phyloP scores from a whole-genome alignment of 2,888 invertebrate species.

The Oxyscelio sp. region DNA sequence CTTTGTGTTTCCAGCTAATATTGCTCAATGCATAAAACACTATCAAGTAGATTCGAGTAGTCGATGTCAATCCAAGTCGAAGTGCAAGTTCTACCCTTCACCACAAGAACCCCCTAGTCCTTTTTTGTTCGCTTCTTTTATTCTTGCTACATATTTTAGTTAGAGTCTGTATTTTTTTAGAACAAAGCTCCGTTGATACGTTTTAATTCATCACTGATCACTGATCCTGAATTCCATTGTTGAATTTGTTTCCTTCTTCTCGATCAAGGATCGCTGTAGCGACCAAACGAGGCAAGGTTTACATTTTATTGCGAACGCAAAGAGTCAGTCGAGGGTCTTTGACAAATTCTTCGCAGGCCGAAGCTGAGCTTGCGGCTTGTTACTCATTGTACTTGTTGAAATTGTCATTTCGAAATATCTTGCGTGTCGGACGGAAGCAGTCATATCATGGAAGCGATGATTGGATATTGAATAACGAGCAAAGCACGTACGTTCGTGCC shows the following conservation, averaged over 20 bases:
- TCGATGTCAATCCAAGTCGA: constrained; percentile 37
- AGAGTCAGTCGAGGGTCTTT: not conserved
- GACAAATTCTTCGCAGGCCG: not conserved
- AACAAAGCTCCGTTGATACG: not conserved
- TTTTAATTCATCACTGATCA: too few relatives aligned
- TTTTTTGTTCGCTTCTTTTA: not conserved
- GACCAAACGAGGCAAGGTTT: too few relatives aligned
- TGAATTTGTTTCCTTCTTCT: too few relatives aligned
- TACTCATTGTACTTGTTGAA: constrained; percentile 15
- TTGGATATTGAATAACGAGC: constrained; percentile 38
- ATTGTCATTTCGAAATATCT: constrained; percentile 5
- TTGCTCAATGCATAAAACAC: constrained; percentile 13
- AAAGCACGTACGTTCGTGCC: not conserved
- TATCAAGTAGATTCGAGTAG: not conserved
- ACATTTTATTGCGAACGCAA: not conserved
- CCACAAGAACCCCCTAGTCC: not conserved
- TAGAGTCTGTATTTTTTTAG: too few relatives aligned
- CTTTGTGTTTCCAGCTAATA: constrained; percentile 39
- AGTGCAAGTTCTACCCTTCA: constrained; percentile 19
- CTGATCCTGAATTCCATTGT: too few relatives aligned
- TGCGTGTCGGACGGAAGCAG: constrained; percentile 12
- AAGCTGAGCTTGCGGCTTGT: not conserved
- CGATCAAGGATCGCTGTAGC: too few relatives aligned
- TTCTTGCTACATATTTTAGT: not conserved
- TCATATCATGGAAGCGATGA: constrained; percentile 11